Evolutionary conservation across 2,888 invertebrate species (phyloP).

Genomic region (Patella caerulea): DNA sequence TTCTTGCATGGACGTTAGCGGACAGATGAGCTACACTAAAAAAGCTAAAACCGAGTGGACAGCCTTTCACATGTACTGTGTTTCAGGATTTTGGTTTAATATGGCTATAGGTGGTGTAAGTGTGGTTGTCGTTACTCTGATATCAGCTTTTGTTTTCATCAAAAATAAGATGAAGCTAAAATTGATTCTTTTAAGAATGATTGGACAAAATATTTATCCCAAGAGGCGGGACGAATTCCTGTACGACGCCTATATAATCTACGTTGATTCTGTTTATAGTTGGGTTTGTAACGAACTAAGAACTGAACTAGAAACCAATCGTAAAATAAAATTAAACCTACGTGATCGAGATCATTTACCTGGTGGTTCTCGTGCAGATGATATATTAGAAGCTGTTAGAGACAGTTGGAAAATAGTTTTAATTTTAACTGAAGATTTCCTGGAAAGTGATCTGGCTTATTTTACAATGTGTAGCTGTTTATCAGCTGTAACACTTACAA

Average conservation of each 20-base stretch:
- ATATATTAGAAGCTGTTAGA: neutral
- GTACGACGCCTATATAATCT: neutral
- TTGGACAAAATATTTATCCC: neutral
- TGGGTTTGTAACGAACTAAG: neutral
- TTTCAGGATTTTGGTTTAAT: neutral
- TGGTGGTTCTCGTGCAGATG: neutral
- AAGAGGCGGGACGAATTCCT: neutral
- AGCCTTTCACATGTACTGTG: neutral
- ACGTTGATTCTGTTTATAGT: neutral
- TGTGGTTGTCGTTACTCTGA: neutral
- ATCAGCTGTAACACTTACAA: neutral
- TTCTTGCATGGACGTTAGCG: neutral
- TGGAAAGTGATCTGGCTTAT: neutral
- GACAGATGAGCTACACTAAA: neutral
- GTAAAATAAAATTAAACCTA: neutral
- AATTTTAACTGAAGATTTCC: neutral
- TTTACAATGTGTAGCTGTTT: neutral
- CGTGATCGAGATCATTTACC: neutral
- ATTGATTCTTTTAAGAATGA: neutral
- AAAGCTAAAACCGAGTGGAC: neutral
- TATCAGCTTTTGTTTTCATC: neutral
- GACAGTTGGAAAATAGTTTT: neutral
- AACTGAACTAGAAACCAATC: neutral
- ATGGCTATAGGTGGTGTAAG: neutral
- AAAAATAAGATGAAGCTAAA: neutral